Base-by-base conservation (phyloP, 2,888 invertebrate genomes). In the Penaeus monodon region DNA sequence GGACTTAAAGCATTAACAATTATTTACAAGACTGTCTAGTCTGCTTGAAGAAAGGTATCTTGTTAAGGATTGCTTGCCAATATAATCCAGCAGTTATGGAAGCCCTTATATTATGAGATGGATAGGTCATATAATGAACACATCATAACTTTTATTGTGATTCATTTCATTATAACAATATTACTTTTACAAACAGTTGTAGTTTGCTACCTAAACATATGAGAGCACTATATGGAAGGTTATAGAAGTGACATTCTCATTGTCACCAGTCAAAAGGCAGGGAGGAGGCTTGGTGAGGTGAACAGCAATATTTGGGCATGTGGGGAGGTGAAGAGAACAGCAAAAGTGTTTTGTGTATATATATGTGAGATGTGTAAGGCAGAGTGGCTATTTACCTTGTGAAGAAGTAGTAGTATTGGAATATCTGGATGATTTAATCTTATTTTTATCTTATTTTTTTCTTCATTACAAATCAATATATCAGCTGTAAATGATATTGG, bases 81-180 rank as follows among this genome's bases (percentile, higher is more conserved):
- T 57, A 57, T 57, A 57, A 57, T 57, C 57, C 57, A 57, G 57
- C 57, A 17, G 57, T 57, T 57, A 57, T 57, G 57, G 57, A 57
- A 57, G 57, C 57, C 57, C 24, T 64, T 64, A 73, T 24, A 73
- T 63, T 22, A 83, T 83, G 73, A 70, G 38, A 38, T 57, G 73
- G 64, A 65, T 27, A 57, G 27, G 44, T 74, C 38, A 81, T 57
- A 80, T 57, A 76, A 70, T 27, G 27, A 74, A 84, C 80, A 88
- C 84, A 88, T 84, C 81, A 86, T 86, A 86, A 86, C 88, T 84
- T 81, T 84, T 81, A 84, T 88, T 88, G 88, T 88, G 88, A 88
- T 88, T 88, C 88, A 82, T 88, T 88, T 88, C 88, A 76, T 84
- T 88, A 88, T 88, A 88, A 88, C 88, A 88, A 88, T 88, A 88